Base-by-base conservation (phyloP, 2,888 invertebrate species). In the Scaptomyza cyrtandrae region DNA sequence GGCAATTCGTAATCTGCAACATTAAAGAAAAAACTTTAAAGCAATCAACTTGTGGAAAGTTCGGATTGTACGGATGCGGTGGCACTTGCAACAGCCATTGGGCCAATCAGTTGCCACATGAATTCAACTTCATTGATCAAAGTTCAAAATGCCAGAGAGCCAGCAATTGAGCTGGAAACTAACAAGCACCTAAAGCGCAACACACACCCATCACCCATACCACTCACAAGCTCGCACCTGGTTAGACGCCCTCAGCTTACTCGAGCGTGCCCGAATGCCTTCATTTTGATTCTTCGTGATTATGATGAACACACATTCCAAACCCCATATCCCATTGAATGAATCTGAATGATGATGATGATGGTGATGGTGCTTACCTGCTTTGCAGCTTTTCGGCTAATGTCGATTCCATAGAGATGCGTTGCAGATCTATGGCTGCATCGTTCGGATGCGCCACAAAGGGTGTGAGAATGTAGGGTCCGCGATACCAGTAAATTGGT, bases 401-500 rank as follows among this genome's bases (percentile, higher is more conserved):
- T 61, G 91, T 90, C 50, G 91, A 90, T 87, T 91, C 91, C 91
- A 91, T 92, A 44, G 91, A 91, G 78, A 91, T 91, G 73, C 91
- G 90, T 58, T 90, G 90, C 82, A 92, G 86, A 78, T 92, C 92
- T 69, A 91, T 91, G 65, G 90, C 91, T 46, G 90, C 91, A 80
- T 91, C 91, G 54, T 90, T 92, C 52, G 92, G 91, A 86, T 91
- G 91, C 35, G 90, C 89, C 60, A 90, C 90, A 76, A 91, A 91
- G 19, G 92, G 91, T 41, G 92, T 92, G 58, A 92, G 84, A 64
- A 91, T 90, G 84, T 91, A 90, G 48, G 90, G 89, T 66, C 94
- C 95, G 78, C 94, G 94, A 91, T 94, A 95, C 95, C 95, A 95
- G 90, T 94, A 94, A 77, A 95, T 95, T 80, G 95, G 95, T 73